These are phyloP conservation scores for Orgyia antiqua DNA, from an alignment of 2,888 invertebrate species.

Conservation along the genomic window DNA sequence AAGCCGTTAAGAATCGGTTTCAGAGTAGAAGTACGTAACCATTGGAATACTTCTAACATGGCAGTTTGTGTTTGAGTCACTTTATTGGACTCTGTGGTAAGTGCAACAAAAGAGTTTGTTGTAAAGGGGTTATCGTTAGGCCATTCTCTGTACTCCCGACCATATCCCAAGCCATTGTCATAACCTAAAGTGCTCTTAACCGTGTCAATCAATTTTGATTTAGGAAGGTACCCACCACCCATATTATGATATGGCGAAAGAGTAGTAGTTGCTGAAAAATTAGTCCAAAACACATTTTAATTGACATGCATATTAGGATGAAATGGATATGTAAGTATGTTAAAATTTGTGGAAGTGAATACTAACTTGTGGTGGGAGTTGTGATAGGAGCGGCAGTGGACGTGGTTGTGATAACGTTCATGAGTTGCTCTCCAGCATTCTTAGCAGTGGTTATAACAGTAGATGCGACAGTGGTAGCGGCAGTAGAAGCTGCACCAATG, in stretches of 20 bases:
- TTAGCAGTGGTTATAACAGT: conserved; percentile 63
- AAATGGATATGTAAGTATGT: conserved; percentile 39
- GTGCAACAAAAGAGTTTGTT: conserved; percentile 63
- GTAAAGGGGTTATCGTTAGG: conserved; percentile 74
- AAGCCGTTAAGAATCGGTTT: conserved; percentile 65
- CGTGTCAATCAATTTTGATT: conserved; percentile 72
- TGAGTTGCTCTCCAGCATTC: conserved; percentile 55
- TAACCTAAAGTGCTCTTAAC: conserved; percentile 72
- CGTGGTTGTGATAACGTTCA: conserved; percentile 57
- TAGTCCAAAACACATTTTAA: conserved; percentile 54
- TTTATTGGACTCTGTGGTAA: conserved; percentile 64
- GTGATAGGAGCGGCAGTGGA: conserved; percentile 58
- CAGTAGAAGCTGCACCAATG: conserved; percentile 77
- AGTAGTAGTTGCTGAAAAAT: conserved; percentile 71
- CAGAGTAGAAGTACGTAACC: conserved; percentile 68
- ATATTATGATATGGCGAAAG: conserved; percentile 63
- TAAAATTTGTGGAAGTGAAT: conserved; percentile 20
- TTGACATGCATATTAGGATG: conserved; percentile 37
- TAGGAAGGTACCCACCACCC: conserved; percentile 65
- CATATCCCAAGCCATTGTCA: conserved; percentile 57
- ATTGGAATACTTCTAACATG: conserved; percentile 73
- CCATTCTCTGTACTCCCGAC: conserved; percentile 64
- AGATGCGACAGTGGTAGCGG: conserved; percentile 70
- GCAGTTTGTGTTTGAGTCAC: conserved; percentile 71
- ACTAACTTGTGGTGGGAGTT: conserved; percentile 71